Base-by-base conservation (phyloP, 1,140 invertebrate genomes). In the Drosophila insularis region DNA sequence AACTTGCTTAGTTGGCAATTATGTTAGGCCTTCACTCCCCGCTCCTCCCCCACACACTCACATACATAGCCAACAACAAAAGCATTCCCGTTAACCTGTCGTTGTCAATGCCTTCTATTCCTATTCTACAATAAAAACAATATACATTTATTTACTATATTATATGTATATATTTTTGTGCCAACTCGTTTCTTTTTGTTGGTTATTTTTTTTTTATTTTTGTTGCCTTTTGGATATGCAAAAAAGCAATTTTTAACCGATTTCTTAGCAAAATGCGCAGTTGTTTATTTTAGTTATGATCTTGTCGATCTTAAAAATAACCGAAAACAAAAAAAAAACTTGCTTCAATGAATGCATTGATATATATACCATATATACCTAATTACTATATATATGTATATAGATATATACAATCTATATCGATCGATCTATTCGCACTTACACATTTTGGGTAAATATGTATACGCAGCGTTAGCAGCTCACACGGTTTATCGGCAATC, bases 1-100 rank as follows among this genome's bases (percentile, higher is more conserved):
- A 40, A 58, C 32, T 35, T 72, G 70, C 70, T 72, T 69, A 32
- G 71, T 55, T 74, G 58, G 71, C 72, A 74, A 74, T 71, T 74
- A 74, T 68, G 72, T 74, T 67, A 39, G 31, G 56, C 56, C 56
- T 59, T 37, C 35, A 11, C 32, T 4, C 53, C 37, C 21, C 39
- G 14, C 1, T 2, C 37, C n/a, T 7, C 5, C 43, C 14, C 14
- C 7, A 10, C 14, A 27, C 4, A 27, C 4, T 5, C 23, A 27
- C 27, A 27, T 5, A 27, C 27, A 27, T 4, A 23, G n/a, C 23
- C 2, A 1, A 43, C n/a, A 17, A 5, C 17, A 21, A 10, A 50
- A 37, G 35, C 1, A 11, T 37, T 37, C 43, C 8, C 43, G 19
- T 10, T 4, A 10, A 21, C 4, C 6, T 63, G 37, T 58, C 63